Evolutionary conservation across 1,140 invertebrate genomes (phyloP), one percentile per base, ranked within the genome.

Genomic region (Solenopsis fugax): DNA sequence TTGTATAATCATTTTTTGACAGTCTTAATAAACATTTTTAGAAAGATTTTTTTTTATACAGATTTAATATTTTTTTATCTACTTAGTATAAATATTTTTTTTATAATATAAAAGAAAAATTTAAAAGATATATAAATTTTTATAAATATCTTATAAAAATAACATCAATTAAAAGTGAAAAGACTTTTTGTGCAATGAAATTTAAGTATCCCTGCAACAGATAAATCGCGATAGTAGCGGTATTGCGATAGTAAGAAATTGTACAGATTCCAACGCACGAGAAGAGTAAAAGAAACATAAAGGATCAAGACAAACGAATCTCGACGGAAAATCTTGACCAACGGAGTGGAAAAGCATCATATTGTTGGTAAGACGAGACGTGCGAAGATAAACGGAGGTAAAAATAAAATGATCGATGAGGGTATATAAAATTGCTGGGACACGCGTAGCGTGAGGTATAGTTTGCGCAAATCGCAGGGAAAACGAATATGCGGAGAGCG

Each of bases 221-320:
- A 81, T 41, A 41, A 37, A 29, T 81, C n/a, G 64, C 34, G 77
- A 80, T 52, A 13, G 2, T 29, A 29, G 29, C 29, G 34, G 29
- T 80, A 67, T 80, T 69, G 21, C 76, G 71, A 88, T 45, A 34
- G 13, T 58, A 41, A 82, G 24, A 87, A 54, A 34, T 81, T 82
- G 50, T 71, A 37, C 77, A 88, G 67, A 48, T 29, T 34, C 77
- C 54, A 45, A 54, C n/a, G 45, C 77, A 67, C 13, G 29, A 71
- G 18, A 71, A 81, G 21, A 41, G 5, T 69, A 65, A 52, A 37
- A 80, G 34, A 37, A 41, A 50, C 24, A 10, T 48, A 48, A 80
- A 69, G 10, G 34, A 81, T 69, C n/a, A 56, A 71, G 48, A 41
- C 18, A 37, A 56, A 75, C 2, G 21, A 69, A 69, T 41, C 4